Evolutionary conservation across 2,888 invertebrate genomes (phyloP).

Genomic region (Noctua fimbriata): DNA sequence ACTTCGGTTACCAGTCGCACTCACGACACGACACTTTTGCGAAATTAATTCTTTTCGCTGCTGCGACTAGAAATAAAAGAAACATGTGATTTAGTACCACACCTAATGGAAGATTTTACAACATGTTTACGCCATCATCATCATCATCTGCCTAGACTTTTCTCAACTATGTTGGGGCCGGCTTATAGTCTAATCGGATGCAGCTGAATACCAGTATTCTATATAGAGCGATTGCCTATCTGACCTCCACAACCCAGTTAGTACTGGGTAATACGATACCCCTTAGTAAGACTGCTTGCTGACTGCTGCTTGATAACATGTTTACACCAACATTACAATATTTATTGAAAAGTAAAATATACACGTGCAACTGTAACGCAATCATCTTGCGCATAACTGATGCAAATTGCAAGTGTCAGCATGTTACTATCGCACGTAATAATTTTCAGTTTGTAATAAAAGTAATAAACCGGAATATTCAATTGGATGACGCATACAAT

Average conservation of each 20-base stretch:
- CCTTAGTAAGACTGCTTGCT: too few relatives aligned
- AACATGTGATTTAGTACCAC: conserved; percentile 55
- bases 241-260: too few relatives aligned
- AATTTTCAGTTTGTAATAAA: conserved; percentile 71
- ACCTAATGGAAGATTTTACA: conserved; percentile 39
- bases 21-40: conserved; percentile 73
- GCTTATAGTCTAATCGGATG: too few relatives aligned
- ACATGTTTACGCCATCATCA: conserved; percentile 24
- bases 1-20: conserved; percentile 73
- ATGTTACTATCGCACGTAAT: conserved; percentile 70
- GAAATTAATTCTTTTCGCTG: conserved; percentile 77
- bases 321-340: conserved; percentile 50
- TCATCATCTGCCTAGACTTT: too few relatives aligned
- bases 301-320: conserved; percentile 1
- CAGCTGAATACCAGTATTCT: too few relatives aligned
- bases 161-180: too few relatives aligned
- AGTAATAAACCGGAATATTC: conserved; percentile 77
- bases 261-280: too few relatives aligned
- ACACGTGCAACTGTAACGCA: conserved; percentile 57
- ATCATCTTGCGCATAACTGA: conserved; percentile 63
- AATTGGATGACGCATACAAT: conserved; percentile 76
- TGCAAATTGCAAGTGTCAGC: conserved; percentile 75
- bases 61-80: conserved; percentile 58
- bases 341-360: conserved; percentile 62
- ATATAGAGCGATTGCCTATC: too few relatives aligned